Evolutionary conservation across 2,797 vertebrate species (phyloP).

Genomic region (Trachops cirrhosus): DNA sequence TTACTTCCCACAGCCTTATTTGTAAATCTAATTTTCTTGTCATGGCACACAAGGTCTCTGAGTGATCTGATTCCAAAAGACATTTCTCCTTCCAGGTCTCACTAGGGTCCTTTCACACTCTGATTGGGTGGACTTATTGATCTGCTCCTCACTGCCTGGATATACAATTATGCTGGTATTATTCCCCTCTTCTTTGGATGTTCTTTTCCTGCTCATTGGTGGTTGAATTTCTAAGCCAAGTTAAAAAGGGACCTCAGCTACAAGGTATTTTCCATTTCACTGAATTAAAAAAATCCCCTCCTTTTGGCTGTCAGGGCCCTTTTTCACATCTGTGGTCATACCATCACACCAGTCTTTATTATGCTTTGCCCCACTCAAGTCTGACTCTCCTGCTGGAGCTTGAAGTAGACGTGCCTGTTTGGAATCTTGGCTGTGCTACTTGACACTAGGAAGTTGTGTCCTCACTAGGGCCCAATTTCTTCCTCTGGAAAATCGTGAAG

Average conservation of each 20-base stretch:
- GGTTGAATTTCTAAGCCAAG: not conserved
- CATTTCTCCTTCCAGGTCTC: not conserved
- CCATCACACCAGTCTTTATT: not conserved
- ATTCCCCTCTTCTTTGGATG: not conserved
- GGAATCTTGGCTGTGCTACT: not conserved
- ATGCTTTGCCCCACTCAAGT: not conserved
- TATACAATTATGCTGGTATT: not conserved
- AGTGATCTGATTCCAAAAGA: not conserved
- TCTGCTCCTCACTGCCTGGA: not conserved
- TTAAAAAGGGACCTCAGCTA: not conserved
- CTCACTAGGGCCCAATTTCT: not conserved
- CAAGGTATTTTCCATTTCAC: not conserved
- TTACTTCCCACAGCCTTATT: not conserved
- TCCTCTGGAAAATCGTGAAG: not conserved
- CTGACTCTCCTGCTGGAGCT: not conserved
- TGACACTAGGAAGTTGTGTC: not conserved
- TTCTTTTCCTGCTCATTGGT: not conserved
- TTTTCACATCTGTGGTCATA: not conserved
- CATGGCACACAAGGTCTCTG: not conserved
- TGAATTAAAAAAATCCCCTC: not conserved
- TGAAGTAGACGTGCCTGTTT: not conserved
- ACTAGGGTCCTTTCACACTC: not conserved
- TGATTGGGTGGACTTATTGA: not conserved
- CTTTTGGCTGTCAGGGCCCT: not conserved
- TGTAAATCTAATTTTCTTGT: slow-evolving; percentile 21